These are phyloP conservation scores for Ctenopoma kingsleyae DNA, from an alignment of 2,797 vertebrate genomes.

Conservation along the genomic window DNA sequence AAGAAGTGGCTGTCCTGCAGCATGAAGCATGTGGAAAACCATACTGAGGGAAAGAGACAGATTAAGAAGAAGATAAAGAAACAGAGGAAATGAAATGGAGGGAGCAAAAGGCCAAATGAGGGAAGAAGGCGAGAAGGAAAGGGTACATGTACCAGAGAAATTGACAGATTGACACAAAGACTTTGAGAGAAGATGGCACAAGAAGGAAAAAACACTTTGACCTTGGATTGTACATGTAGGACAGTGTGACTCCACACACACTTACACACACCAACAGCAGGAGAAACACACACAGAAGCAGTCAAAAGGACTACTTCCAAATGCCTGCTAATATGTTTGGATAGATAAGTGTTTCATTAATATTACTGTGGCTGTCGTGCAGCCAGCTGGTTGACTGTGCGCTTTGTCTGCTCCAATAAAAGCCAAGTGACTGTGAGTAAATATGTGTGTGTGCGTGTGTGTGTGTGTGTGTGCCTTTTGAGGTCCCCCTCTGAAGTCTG, in stretches of 20 bases:
- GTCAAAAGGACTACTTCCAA: constrained; percentile 37
- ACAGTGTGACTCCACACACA: neutral
- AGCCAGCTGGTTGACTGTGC: constrained; percentile 65
- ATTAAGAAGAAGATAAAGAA: constrained; percentile 13
- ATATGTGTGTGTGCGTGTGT: constrained; percentile 10
- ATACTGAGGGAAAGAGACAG: neutral
- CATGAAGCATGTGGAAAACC: neutral
- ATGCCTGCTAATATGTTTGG: constrained; percentile 58
- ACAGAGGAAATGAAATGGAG: constrained; percentile 15
- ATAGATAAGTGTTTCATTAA: constrained; percentile 71
- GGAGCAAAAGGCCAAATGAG: constrained; percentile 23
- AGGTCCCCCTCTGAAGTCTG: constrained; percentile 37
- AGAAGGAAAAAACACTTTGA: constrained; percentile 43
- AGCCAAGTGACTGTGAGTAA: constrained; percentile 48
- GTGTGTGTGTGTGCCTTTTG: constrained; percentile 15
- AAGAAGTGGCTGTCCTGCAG: constrained; percentile 6
- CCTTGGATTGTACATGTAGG: constrained; percentile 49
- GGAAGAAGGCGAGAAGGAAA: constrained; percentile 20
- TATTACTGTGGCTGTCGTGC: constrained; percentile 55
- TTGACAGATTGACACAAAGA: constrained; percentile 42
- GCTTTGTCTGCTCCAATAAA: constrained; percentile 68
- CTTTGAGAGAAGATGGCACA: constrained; percentile 15
- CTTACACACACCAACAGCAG: neutral
- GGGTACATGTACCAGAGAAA: constrained; percentile 31
- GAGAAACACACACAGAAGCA: constrained; percentile 15